Evolutionary conservation across 2,797 vertebrate species (phyloP), one percentile per base, ranked within the genome.

Genomic region (Tapera naevia): DNA sequence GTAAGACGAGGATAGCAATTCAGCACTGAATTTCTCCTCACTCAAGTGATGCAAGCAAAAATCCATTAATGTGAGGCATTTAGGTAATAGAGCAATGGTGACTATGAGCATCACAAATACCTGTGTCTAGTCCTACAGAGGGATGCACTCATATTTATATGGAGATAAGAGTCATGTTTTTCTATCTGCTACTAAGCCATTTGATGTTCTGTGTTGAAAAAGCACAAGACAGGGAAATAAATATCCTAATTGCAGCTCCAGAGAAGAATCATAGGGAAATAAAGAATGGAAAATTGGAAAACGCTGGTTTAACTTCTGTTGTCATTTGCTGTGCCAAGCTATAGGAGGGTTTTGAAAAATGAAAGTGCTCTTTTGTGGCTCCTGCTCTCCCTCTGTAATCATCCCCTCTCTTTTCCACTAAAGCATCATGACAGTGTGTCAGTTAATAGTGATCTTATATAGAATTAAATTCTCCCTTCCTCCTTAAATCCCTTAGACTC

Each of bases 351-450:
- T 94, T 85, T 80, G 72, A 80, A 91, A 92, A 89, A 80, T 56
- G 46, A 62, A 93, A 94, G 23, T 80, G 75, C 51, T 93, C 11
- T 67, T 94, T 80, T 92, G 92, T 92, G 75, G 54, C 43, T 93
- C 61, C 54, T 79, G 39, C 32, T 84, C 56, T 92, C 45, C 56
- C 33, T 86, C 67, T 88, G 51, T 82, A 88, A 92, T 87, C 60
- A 71, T 39, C 11, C 62, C 11, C 57, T 89, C 25, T 89, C 54
- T 62, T 87, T 91, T 75, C 19, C 45, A 85, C 43, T 84, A 64
- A 90, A 79, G 66, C 60, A 58, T 54, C 51, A 51, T 45, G 89
- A 74, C 74, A 92, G 21, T 1, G 2, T 91, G 45, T 43, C 72
- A 88, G 24, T 83, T 76, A 91, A 41, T 35, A 88, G 43, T 67